Conservation (phyloP, 2,888 invertebrate species). For the Syrista parreyssii region DNA sequence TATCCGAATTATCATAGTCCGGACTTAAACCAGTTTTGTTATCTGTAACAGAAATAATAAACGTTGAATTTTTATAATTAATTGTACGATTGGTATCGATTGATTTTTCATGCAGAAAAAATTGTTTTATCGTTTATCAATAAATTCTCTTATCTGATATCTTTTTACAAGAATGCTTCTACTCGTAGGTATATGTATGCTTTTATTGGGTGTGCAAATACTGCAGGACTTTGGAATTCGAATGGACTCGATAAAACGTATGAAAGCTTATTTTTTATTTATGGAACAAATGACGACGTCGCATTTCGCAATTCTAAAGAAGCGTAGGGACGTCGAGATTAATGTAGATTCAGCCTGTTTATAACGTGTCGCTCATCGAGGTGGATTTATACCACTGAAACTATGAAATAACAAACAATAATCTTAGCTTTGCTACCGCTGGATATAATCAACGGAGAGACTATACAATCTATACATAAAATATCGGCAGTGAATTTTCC, state of each 20-base stretch:
- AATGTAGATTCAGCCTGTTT: not conserved
- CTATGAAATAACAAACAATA: not conserved
- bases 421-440: not conserved
- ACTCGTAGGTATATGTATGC: not conserved
- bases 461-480: not conserved
- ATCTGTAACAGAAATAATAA: conserved; percentile 44
- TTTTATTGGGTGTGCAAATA: not conserved
- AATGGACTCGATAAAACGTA: not conserved
- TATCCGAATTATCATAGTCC: conserved; percentile 63
- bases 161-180: not conserved
- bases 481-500: not conserved
- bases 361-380: too few species aligned
- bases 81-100: not conserved
- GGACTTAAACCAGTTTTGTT: conserved; percentile 52
- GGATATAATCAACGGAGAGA: too few species aligned
- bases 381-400: not conserved
- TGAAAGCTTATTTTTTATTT: not conserved
- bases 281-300: not conserved
- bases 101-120: not conserved
- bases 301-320: not conserved
- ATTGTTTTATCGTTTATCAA: not conserved
- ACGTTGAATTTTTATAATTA: not conserved
- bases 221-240: not conserved
- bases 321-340: not conserved
- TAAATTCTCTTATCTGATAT: not conserved